Conservation (phyloP, 2,797 vertebrate genomes). For the Rhyacichthys aspro region DNA sequence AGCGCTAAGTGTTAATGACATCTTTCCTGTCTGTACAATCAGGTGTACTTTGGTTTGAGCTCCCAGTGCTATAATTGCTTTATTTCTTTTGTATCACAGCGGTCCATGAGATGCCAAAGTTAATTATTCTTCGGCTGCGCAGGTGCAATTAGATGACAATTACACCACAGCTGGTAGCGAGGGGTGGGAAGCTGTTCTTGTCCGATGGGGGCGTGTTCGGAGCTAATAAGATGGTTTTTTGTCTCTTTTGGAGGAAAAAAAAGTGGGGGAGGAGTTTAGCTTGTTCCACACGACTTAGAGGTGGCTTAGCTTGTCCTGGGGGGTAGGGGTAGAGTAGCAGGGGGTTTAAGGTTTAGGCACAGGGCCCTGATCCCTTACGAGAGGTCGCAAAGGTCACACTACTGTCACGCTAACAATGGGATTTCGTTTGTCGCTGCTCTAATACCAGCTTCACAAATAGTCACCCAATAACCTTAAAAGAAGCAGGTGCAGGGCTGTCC, state of each 20-base stretch:
- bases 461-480: conserved; percentile 5
- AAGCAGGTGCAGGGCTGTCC: conserved; percentile 5
- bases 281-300: conserved; percentile 69
- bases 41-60: conserved; percentile 62
- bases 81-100: conserved; percentile 71
- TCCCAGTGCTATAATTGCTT: conserved; percentile 69
- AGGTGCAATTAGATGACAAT: conserved; percentile 84
- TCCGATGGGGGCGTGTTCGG: conserved; percentile 62
- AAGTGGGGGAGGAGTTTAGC: conserved; percentile 34
- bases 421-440: conserved; percentile 69
- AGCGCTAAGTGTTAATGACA: conserved; percentile 60
- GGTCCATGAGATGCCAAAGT: conserved; percentile 73
- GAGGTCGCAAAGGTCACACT: conserved; percentile 79
- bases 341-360: conserved; percentile 56
- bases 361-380: conserved; percentile 65
- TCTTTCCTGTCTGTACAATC: conserved; percentile 63
- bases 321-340: conserved; percentile 59
- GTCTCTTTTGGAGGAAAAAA: conserved; percentile 15
- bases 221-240: conserved; percentile 73
- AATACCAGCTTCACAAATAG: conserved; percentile 33
- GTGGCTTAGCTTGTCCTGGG: not conserved
- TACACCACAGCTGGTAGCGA: conserved; percentile 81
- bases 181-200: conserved; percentile 63
- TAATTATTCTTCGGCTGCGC: conserved; percentile 80
- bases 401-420: conserved; percentile 84